Conservation (phyloP, 2,888 invertebrate species). For the Bellardia bayeri region DNA sequence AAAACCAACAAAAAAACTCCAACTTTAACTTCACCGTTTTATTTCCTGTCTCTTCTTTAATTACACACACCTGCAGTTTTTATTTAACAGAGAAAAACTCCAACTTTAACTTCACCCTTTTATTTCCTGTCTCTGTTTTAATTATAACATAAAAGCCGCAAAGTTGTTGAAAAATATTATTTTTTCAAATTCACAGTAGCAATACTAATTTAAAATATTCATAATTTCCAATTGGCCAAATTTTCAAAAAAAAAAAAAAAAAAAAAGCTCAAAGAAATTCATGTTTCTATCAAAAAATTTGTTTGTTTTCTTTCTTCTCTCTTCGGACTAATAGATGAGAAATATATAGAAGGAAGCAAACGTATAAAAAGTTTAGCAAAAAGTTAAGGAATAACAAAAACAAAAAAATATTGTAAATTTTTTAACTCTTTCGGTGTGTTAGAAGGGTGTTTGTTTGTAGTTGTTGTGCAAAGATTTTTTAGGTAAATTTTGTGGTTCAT, state of each 20-base stretch:
- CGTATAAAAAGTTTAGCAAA: constrained; percentile 4
- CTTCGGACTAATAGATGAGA: neutral
- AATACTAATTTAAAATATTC: constrained; percentile 12
- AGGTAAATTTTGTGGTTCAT: constrained; percentile 58
- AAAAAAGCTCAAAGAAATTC: constrained; percentile 4
- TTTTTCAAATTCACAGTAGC: neutral
- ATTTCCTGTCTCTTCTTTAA: too few relatives aligned
- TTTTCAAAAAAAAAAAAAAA: neutral
- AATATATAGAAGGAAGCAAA: neutral
- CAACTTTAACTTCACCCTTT: too few relatives aligned
- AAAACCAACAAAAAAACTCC: too few relatives aligned
- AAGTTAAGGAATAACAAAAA: neutral
- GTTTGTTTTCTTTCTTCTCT: neutral
- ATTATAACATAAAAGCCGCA: neutral
- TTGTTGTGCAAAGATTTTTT: constrained; percentile 22
- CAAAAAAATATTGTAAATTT: constrained; percentile 7
- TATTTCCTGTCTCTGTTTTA: neutral
- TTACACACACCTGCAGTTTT: too few relatives aligned
- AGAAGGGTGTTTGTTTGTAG: neutral
- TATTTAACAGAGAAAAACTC: too few relatives aligned
- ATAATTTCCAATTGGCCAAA: constrained; percentile 29
- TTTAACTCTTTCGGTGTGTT: neutral
- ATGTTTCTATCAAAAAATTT: neutral
- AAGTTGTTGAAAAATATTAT: neutral
- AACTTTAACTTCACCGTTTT: too few relatives aligned